A percentile compares a stretch with the other conserved stretches of the same genome.
Evolutionary conservation across 2,113 vertebrate species (phyloP).

Genomic region (Agelaius phoeniceus): DNA sequence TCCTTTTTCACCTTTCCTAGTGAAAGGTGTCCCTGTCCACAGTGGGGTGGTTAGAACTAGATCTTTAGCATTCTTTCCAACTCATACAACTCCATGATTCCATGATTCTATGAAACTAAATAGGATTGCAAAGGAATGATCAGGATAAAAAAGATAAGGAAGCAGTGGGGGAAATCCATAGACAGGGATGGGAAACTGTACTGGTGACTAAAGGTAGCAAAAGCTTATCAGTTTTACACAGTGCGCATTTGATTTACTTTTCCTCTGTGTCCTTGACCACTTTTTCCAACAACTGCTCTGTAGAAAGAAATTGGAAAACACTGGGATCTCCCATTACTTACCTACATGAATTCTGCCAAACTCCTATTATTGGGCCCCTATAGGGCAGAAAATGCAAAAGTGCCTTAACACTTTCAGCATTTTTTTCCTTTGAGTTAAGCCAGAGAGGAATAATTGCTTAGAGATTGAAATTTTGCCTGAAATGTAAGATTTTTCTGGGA

Average conservation of each 20-base stretch:
- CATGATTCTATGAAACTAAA: neutral
- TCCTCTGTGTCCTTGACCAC: neutral
- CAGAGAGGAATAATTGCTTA: neutral
- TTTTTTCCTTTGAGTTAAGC: neutral
- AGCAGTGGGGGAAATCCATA: accelerated
- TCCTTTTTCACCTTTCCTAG: neutral
- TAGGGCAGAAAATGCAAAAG: neutral
- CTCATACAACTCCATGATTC: neutral
- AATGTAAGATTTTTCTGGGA: neutral
- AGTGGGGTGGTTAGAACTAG: accelerated
- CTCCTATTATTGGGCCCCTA: neutral
- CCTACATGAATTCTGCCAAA: neutral
- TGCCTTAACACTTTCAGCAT: neutral
- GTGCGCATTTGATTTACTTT: neutral
- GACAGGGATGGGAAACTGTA: neutral
- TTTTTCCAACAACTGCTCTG: neutral
- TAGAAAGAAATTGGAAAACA: neutral
- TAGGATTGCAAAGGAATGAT: neutral
- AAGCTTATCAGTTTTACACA: neutral
- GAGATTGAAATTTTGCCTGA: neutral
- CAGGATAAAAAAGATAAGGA: neutral
- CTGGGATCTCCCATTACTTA: neutral
- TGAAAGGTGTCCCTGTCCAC: neutral
- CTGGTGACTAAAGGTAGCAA: neutral
- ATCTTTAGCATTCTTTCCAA: neutral